A percentile compares a stretch with the other conserved stretches of the same genome.
Conservation (phyloP, 1,140 invertebrate genomes). For the Aphelenchoides avenae region DNA sequence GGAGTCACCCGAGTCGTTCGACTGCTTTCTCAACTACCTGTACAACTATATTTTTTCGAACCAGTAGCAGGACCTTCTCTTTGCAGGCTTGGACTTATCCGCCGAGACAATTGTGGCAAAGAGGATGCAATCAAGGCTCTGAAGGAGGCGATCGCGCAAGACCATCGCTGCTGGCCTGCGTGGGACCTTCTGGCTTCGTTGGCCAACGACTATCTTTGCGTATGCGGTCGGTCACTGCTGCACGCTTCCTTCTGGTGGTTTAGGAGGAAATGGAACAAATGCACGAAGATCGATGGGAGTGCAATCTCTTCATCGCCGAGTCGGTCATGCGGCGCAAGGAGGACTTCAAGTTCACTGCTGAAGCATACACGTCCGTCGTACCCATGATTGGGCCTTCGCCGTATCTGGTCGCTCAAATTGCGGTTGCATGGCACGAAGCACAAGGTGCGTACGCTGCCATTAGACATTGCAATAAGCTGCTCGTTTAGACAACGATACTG, state of each 20-base stretch:
- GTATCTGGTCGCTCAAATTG: constrained; percentile 40
- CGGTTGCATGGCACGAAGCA: constrained; percentile 34
- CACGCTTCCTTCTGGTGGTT: constrained; percentile 17
- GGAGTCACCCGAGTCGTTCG: constrained; percentile 29
- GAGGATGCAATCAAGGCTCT: constrained; percentile 28
- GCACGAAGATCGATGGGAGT: constrained; percentile 23
- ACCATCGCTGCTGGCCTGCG: constrained; percentile 43
- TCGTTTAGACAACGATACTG: constrained; percentile 44
- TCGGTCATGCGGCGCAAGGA: constrained; percentile 29
- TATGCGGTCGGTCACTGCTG: constrained; percentile 1
- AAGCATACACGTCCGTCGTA: constrained; percentile 23
- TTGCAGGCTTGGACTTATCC: constrained; percentile 28
- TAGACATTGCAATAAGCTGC: constrained; percentile 11
- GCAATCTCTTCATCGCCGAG: constrained; percentile 36
- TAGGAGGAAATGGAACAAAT: constrained; percentile 34
- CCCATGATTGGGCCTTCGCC: constrained; percentile 31
- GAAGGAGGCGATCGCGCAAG: constrained; percentile 21
- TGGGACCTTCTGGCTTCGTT: constrained; percentile 32
- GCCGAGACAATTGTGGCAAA: constrained; percentile 13
- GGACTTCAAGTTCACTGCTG: constrained; percentile 39
- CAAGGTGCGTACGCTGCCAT: constrained; percentile 26
- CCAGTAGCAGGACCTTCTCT: constrained; percentile 6
- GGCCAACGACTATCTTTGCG: constrained; percentile 33
- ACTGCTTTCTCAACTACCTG: constrained; percentile 43
- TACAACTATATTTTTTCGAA: constrained; percentile 2